Evolutionary conservation across 2,888 invertebrate genomes (phyloP), one percentile per base, ranked within the genome.

Genomic region (Melipona bicolor): DNA sequence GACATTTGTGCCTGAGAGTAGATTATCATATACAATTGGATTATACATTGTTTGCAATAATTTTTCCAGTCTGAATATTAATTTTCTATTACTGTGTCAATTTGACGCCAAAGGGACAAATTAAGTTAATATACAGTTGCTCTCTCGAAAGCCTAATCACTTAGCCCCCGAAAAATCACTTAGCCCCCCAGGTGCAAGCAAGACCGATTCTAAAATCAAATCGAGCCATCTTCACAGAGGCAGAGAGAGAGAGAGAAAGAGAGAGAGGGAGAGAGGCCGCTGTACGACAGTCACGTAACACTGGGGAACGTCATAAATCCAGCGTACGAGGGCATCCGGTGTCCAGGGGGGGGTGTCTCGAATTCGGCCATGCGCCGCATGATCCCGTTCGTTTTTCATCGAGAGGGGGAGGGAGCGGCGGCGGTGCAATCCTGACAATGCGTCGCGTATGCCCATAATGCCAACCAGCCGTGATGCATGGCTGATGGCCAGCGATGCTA

Each of bases 381-480:
- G 67, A 71, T 82, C 84, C 84, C 67, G 50, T 64, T 75, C 83
- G 78, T 84, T 84, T 84, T 83, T 83, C 82, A 75, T 59, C 67
- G 56, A 27, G 72, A 61, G 17, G 24, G 19, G 6, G 17, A 9
- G 9, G 2, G 54, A 71, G 62, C 56, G 59, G 32, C 69, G 65
- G 43, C 69, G 73, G 73, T 65, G 79, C 72, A 83, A 83, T 85
- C 79, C 83, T 68, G 83, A 77, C 83, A 84, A 85, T 84, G 77
- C 84, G 65, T 43, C 77, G 32, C 71, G 81, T 64, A 77, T 71
- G 75, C 52, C 71, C 82, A 81, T 85, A 85, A 85, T 76, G 79
- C 79, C 72, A 79, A 59, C 77, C 77, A 77, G 70, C 64, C 73
- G 77, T 85, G 83, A 86, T 86, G 77, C 85, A 86, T 80, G 78